Percentiles rank a stretch among this genome's conserved stretches.
These are phyloP conservation scores for Echeneis naucrates DNA, from an alignment of 2,797 vertebrate genomes.

Conservation along the genomic window DNA sequence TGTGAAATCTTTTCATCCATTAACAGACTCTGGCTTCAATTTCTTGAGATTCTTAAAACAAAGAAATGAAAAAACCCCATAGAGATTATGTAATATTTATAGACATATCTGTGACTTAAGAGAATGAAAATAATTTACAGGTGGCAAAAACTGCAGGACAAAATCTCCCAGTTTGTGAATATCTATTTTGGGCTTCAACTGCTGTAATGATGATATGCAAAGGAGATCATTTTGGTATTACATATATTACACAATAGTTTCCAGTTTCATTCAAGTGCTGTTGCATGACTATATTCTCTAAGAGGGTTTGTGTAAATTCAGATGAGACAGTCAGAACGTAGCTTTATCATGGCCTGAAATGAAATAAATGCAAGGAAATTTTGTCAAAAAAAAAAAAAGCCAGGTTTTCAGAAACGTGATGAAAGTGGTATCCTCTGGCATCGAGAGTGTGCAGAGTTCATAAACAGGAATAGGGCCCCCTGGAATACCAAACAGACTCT, in stretches of 20 bases:
- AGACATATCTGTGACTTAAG: conserved; percentile 14
- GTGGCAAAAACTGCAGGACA: conserved; percentile 24
- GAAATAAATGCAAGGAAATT: conserved; percentile 43
- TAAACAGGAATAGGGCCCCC: conserved; percentile 22
- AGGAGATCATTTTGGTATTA: conserved; percentile 30
- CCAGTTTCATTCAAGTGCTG: conserved; percentile 46
- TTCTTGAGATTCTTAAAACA: conserved; percentile 27
- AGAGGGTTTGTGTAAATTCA: conserved; percentile 33
- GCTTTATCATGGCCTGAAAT: conserved; percentile 39
- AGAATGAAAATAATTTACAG: not conserved
- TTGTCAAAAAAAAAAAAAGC: conserved; percentile 19
- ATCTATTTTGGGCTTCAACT: conserved; percentile 58
- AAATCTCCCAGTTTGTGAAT: conserved; percentile 25
- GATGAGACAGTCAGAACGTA: conserved; percentile 25
- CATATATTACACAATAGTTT: conserved; percentile 46
- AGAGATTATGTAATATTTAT: too few relatives aligned
- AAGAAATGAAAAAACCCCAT: too few relatives aligned
- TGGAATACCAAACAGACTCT: conserved; percentile 61
- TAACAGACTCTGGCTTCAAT: not conserved
- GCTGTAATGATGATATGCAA: conserved; percentile 63
- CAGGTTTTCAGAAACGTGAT: conserved; percentile 24
- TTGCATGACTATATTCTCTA: conserved; percentile 30
- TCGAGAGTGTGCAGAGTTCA: conserved; percentile 32
- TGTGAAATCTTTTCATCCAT: conserved; percentile 27
- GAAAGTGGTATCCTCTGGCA: conserved; percentile 41